Base-by-base conservation (phyloP, 2,888 invertebrate species). In the Chalcis sispes region DNA sequence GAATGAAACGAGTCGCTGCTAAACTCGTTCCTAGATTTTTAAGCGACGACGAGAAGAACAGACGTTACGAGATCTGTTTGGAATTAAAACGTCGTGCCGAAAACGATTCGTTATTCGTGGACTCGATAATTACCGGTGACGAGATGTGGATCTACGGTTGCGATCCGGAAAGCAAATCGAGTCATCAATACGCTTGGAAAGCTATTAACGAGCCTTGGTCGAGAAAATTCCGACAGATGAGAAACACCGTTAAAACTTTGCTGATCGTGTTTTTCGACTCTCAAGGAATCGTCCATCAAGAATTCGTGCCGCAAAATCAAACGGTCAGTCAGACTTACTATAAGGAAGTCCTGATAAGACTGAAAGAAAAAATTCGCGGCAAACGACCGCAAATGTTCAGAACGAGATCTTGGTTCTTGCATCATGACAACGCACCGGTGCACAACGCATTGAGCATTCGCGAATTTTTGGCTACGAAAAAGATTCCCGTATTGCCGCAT, bases 261-360 rank as follows among this genome's bases (percentile, higher is more conserved):
- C 77, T 75, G 71, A 74, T 77, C 13, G 66, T 71, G 4, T 77
- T 77, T 48, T 77, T 77, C 23, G 77, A 77, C 25, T 65, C 77
- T 7, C 74, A 79, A 27, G 82, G 80, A 4, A 71, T 82, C 29
- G 74, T 81, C 4, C 73, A 79, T 27, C 67, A 78, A 32, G 79
- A 83, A 70, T 82, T 80, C 79, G 81, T 82, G 54, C 80, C 82
- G 18, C 74, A 81, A 56, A 78, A 80, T 71, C 81, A 80, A 77
- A 80, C 76, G 29, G 74, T 80, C 27, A 81, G 77, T 58, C 80
- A 81, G 40, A 23, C 70, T 13, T 81, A 80, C 42, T 83, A 81
- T 72, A 71, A 78, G 46, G 72, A 81, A 23, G 80, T 82, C 3
- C 56, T 82, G 54, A 72, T 72, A 18, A 78, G 73, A 48, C 65